Evolutionary conservation across 2,113 vertebrate genomes (phyloP).

Genomic region (Pavo muticus): DNA sequence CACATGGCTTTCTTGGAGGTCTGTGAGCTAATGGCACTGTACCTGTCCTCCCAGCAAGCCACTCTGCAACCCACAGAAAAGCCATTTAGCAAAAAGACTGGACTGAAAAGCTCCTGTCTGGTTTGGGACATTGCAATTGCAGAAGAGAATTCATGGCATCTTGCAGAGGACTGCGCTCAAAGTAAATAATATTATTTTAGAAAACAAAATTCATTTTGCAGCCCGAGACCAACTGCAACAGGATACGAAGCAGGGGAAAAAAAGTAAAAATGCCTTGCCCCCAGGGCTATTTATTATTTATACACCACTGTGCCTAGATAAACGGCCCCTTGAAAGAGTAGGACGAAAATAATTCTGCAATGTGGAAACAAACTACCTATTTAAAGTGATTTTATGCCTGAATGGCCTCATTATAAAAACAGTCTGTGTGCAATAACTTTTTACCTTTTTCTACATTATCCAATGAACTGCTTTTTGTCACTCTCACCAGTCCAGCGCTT

Average conservation of each 20-base stretch:
- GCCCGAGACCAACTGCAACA: slow-evolving; percentile 32
- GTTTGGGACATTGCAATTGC: slow-evolving; percentile 10
- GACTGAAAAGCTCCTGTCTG: slow-evolving; percentile 29
- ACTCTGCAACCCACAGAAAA: slow-evolving; percentile 2
- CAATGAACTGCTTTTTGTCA: slow-evolving; percentile 84
- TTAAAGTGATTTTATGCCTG: slow-evolving; percentile 79
- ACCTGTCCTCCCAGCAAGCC: neutral
- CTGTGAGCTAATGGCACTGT: neutral
- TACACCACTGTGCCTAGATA: slow-evolving; percentile 63
- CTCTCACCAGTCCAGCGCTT: slow-evolving; percentile 75
- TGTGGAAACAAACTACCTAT: slow-evolving; percentile 74
- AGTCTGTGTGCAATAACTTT: slow-evolving; percentile 60
- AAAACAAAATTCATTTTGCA: slow-evolving; percentile 57
- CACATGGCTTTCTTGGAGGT: neutral
- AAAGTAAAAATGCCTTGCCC: slow-evolving; percentile 41
- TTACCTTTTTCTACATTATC: slow-evolving; percentile 78
- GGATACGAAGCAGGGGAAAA: slow-evolving; percentile 22
- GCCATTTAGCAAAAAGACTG: neutral
- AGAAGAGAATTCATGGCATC: slow-evolving; percentile 5
- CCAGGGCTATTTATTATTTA: slow-evolving; percentile 72
- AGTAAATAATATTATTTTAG: slow-evolving; percentile 54
- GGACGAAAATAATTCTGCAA: slow-evolving; percentile 75
- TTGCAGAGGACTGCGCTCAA: neutral
- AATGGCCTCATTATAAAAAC: slow-evolving; percentile 81
- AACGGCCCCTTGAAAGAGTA: slow-evolving; percentile 73